These are phyloP conservation scores for Apodemia zela DNA, from an alignment of 2,888 invertebrate genomes.

Conservation along the genomic window DNA sequence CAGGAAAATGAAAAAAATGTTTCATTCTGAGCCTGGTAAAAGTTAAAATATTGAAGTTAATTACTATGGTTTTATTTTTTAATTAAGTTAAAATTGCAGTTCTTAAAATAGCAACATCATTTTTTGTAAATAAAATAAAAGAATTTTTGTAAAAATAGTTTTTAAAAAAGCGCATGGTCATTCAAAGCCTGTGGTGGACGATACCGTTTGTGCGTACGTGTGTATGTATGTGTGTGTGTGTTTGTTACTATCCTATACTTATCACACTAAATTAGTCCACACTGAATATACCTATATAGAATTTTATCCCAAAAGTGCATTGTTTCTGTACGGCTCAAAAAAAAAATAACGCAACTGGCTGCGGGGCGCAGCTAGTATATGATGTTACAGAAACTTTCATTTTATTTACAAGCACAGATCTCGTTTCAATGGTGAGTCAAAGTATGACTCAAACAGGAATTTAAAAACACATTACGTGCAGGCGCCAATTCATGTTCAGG, in stretches of 20 bases:
- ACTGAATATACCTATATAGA: neutral
- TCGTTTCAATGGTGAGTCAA: conserved; percentile 10
- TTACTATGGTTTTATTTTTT: too few species aligned
- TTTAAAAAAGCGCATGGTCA: too few species aligned
- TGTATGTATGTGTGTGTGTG: neutral
- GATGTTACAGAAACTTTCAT: neutral
- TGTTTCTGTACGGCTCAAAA: neutral
- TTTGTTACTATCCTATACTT: too few species aligned
- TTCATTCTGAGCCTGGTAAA: too few species aligned
- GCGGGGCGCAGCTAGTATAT: neutral
- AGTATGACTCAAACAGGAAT: conserved; percentile 11
- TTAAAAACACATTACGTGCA: conserved; percentile 11
- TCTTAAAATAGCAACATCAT: too few species aligned
- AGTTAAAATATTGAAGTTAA: too few species aligned
- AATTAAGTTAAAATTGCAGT: too few species aligned
- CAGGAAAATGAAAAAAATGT: too few species aligned
- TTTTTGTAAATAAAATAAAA: too few species aligned
- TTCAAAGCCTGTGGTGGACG: too few species aligned
- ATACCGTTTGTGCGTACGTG: neutral
- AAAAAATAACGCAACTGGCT: neutral
- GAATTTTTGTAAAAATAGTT: too few species aligned
- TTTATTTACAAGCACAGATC: conserved; percentile 7
- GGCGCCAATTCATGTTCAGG: neutral
- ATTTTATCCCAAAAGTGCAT: neutral
- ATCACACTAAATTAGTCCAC: too few species aligned